Percentiles rank a stretch among this genome's conserved stretches.
Evolutionary conservation across 2,888 invertebrate genomes (phyloP).

Genomic region (Sphecodes monilicornis): DNA sequence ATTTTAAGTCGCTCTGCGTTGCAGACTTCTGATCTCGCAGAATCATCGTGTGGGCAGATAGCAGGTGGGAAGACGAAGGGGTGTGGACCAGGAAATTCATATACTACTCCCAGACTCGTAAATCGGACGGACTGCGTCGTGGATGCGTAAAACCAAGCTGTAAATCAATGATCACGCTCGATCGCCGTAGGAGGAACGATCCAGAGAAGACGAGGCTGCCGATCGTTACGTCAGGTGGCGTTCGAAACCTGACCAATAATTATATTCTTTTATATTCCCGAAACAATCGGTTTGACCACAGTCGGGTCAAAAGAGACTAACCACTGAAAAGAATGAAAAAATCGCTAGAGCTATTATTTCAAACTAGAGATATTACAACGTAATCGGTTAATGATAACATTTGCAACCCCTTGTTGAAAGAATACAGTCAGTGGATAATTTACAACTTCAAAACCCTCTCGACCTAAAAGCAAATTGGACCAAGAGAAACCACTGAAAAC

Average conservation of each 20-base stretch:
- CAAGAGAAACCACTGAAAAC: no score
- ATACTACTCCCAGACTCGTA: slow-evolving; percentile 77
- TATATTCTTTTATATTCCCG: background rate
- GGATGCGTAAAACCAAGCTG: slow-evolving; percentile 79
- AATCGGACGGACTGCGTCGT: slow-evolving; percentile 81
- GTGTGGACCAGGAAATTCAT: slow-evolving; percentile 67
- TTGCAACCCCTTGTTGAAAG: no score
- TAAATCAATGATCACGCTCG: slow-evolving; percentile 78
- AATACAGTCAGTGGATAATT: no score
- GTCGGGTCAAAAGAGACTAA: no score
- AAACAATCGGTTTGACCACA: background rate
- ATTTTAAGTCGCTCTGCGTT: background rate
- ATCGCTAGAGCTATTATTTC: no score
- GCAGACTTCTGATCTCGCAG: slow-evolving; percentile 50
- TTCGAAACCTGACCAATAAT: background rate
- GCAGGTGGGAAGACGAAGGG: slow-evolving; percentile 68
- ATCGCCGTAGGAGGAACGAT: slow-evolving; percentile 66
- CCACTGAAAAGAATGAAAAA: no score
- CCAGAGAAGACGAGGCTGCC: slow-evolving; percentile 9
- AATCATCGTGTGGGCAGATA: slow-evolving; percentile 62
- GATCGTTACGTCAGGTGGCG: slow-evolving; percentile 27
- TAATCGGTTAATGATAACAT: no score
- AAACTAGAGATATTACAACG: no score
- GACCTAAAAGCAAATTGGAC: no score
- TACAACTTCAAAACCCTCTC: no score